phyloP scores from a whole-genome alignment of 2,797 vertebrate genomes.

The Melanotaenia pygmaea region DNA sequence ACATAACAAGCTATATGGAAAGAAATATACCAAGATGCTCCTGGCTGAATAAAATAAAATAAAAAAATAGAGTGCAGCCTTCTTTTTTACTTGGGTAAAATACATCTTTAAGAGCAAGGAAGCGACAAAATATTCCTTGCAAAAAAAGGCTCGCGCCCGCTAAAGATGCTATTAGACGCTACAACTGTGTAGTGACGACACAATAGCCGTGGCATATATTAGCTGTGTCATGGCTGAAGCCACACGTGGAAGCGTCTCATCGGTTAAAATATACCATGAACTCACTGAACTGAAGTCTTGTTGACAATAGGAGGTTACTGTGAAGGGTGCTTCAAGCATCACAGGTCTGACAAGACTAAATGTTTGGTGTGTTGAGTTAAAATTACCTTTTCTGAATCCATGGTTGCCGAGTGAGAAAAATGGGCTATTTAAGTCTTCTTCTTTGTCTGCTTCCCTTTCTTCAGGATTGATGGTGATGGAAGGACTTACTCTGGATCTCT shows the following conservation, averaged over 20 bases:
- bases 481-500: slow-evolving; percentile 27
- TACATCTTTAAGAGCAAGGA: background rate
- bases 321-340: background rate
- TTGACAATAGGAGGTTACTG: too few species aligned
- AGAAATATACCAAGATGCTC: too few species aligned
- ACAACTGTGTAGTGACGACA: background rate
- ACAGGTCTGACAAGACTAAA: slow-evolving; percentile 10
- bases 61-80: background rate
- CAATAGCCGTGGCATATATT: background rate
- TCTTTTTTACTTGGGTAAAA: background rate
- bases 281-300: slow-evolving; percentile 11
- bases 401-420: slow-evolving; percentile 24
- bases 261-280: slow-evolving; percentile 6
- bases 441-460: slow-evolving; percentile 22
- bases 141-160: too few species aligned
- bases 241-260: slow-evolving; percentile 24
- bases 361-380: background rate
- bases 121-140: background rate
- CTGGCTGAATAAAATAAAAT: too few species aligned
- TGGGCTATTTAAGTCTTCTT: background rate
- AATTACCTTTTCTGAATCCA: slow-evolving; percentile 79
- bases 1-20: too few species aligned
- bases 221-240: slow-evolving; percentile 2
- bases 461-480: slow-evolving; percentile 1
- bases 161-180: background rate